These are phyloP conservation scores for Melanotaenia nigrans DNA, from an alignment of 2,797 vertebrate genomes.

Conservation along the genomic window DNA sequence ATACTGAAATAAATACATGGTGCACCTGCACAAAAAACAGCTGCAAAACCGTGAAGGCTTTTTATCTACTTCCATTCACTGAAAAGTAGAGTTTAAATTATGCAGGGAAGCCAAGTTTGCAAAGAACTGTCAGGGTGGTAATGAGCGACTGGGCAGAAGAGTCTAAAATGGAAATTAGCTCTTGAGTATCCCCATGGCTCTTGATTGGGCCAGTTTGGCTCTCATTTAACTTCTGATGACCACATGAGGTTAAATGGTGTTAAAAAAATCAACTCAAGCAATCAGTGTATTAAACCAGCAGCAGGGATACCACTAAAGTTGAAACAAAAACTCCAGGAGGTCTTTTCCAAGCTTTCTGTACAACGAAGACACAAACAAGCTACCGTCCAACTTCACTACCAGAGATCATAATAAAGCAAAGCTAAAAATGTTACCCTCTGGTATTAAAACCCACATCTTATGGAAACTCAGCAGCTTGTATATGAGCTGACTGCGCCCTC, in stretches of 20 bases:
- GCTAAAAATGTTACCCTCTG: neutral
- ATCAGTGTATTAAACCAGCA: neutral
- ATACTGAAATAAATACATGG: neutral
- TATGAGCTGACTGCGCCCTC: slow-evolving; percentile 47
- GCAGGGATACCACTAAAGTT: too few species aligned
- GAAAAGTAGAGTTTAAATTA: slow-evolving; percentile 6
- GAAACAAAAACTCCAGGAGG: neutral
- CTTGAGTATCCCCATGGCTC: slow-evolving; percentile 9
- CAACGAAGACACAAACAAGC: neutral
- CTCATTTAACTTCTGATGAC: slow-evolving; percentile 16
- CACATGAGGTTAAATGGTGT: slow-evolving; percentile 3
- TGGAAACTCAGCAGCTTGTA: neutral
- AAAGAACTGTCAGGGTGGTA: slow-evolving; percentile 24
- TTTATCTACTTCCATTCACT: slow-evolving; percentile 12
- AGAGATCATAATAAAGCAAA: slow-evolving; percentile 2
- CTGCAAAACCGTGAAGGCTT: neutral
- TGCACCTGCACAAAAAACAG: neutral
- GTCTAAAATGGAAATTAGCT: slow-evolving; percentile 49
- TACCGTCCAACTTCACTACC: neutral
- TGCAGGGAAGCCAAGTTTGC: neutral
- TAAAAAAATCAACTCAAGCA: neutral
- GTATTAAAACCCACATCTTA: neutral
- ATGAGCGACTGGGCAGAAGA: slow-evolving; percentile 21
- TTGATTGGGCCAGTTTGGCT: slow-evolving; percentile 12
- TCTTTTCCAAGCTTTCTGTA: neutral